A percentile compares a stretch with the other conserved stretches of the same genome.
Evolutionary conservation across 2,113 vertebrate genomes (phyloP).

Genomic region (human): DNA sequence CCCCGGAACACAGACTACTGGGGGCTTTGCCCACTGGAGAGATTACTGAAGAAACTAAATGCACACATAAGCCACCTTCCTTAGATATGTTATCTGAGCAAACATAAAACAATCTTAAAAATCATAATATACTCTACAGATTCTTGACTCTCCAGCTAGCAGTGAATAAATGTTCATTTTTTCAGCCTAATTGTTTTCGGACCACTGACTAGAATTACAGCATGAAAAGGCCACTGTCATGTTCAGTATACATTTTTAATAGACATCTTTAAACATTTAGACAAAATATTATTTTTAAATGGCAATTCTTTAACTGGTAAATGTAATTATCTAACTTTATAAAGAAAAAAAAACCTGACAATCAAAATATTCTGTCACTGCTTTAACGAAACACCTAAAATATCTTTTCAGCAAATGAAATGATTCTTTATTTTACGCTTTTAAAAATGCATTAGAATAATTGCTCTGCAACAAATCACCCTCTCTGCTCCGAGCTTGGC

Average conservation of each 20-base stretch:
- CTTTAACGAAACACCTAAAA: slow-evolving; percentile 89
- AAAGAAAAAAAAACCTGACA: slow-evolving; percentile 83
- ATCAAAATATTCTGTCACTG: slow-evolving; percentile 96
- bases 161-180: slow-evolving; percentile 76
- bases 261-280: slow-evolving; percentile 87
- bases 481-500: slow-evolving; percentile 91
- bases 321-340: slow-evolving; percentile 85
- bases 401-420: slow-evolving; percentile 91
- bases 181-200: slow-evolving; percentile 80
- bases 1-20: background rate
- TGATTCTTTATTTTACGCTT: slow-evolving; percentile 91
- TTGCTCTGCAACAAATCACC: slow-evolving; percentile 95
- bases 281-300: slow-evolving; percentile 87
- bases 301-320: slow-evolving; percentile 87
- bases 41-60: background rate
- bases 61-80: background rate
- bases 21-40: background rate
- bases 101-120: slow-evolving; percentile 57
- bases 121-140: slow-evolving; percentile 15
- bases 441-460: slow-evolving; percentile 99
- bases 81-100: slow-evolving; percentile 1
- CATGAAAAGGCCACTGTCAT: slow-evolving; percentile 84
- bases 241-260: slow-evolving; percentile 79
- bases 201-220: slow-evolving; percentile 81
- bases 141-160: slow-evolving; percentile 67